Evolutionary conservation across 2,113 vertebrate species (phyloP).

Genomic region (Alces alces): DNA sequence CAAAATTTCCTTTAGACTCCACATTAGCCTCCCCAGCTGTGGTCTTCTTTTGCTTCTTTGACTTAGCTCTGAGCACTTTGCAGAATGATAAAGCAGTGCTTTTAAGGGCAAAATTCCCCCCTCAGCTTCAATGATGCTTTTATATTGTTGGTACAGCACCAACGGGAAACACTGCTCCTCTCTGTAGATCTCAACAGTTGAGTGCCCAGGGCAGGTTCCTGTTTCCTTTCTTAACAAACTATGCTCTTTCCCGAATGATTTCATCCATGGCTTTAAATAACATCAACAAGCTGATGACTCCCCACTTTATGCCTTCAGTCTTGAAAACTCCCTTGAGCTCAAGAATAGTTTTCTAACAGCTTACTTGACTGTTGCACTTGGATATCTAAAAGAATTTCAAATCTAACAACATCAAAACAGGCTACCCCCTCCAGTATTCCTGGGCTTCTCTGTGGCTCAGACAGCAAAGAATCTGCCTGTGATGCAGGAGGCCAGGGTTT

Average conservation of each 20-base stretch:
- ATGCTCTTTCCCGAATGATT: neutral
- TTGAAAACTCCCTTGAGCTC: neutral
- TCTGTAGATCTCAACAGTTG: neutral
- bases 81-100: neutral
- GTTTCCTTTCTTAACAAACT: neutral
- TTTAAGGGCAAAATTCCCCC: neutral
- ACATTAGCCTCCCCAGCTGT: rapidly evolving
- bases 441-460: neutral
- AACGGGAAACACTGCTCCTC: neutral
- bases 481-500: neutral
- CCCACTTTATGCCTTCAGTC: neutral
- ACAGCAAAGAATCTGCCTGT: neutral
- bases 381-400: neutral
- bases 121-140: neutral
- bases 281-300: neutral
- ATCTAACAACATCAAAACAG: neutral
- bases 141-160: neutral
- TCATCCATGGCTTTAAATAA: neutral
- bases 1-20: neutral
- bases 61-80: neutral
- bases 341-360: neutral
- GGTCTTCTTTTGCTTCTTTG: neutral
- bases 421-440: neutral
- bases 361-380: neutral
- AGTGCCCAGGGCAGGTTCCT: neutral